Percentiles rank a stretch among this genome's conserved stretches.
These are phyloP conservation scores for Anableps anableps DNA, from an alignment of 2,797 vertebrate species.

Conservation along the genomic window DNA sequence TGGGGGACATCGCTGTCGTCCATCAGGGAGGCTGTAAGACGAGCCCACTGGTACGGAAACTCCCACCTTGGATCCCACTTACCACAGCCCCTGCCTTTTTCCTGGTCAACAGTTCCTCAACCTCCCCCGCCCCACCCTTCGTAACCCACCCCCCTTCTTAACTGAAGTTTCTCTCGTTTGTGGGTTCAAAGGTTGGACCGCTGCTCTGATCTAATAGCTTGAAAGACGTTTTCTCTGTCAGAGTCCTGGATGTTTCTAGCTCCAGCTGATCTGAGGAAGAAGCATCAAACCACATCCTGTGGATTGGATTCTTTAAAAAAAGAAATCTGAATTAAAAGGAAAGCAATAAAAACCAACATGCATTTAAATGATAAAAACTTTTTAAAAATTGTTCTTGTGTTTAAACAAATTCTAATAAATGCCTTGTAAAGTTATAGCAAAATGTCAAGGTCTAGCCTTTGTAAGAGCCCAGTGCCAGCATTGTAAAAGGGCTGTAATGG, in stretches of 20 bases:
- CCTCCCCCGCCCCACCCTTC: constrained; percentile 20
- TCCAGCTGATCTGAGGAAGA: constrained; percentile 26
- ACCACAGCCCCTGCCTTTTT: constrained; percentile 48
- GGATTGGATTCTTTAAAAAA: constrained; percentile 14
- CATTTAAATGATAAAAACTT: background rate
- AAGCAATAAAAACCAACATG: constrained; percentile 1
- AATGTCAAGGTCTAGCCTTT: constrained; percentile 11
- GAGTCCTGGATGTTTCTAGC: constrained; percentile 25
- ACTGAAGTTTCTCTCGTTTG: constrained; percentile 40
- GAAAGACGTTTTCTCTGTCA: constrained; percentile 44
- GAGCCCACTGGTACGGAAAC: constrained; percentile 78
- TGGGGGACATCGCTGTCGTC: constrained; percentile 68
- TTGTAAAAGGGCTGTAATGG: background rate
- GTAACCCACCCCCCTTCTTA: constrained; percentile 1
- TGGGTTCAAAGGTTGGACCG: constrained; percentile 65
- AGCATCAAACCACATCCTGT: constrained; percentile 19
- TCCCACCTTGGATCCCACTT: constrained; percentile 67
- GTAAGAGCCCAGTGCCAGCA: constrained; percentile 9
- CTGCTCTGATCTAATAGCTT: constrained; percentile 55
- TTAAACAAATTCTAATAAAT: constrained; percentile 10
- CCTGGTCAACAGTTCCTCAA: constrained; percentile 40
- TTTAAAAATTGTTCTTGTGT: background rate
- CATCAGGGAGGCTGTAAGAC: constrained; percentile 79
- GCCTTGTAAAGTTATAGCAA: constrained; percentile 9
- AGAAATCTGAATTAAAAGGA: background rate